These are phyloP conservation scores for Drosophila suboccidentalis DNA, from an alignment of 2,888 invertebrate genomes.

Conservation along the genomic window DNA sequence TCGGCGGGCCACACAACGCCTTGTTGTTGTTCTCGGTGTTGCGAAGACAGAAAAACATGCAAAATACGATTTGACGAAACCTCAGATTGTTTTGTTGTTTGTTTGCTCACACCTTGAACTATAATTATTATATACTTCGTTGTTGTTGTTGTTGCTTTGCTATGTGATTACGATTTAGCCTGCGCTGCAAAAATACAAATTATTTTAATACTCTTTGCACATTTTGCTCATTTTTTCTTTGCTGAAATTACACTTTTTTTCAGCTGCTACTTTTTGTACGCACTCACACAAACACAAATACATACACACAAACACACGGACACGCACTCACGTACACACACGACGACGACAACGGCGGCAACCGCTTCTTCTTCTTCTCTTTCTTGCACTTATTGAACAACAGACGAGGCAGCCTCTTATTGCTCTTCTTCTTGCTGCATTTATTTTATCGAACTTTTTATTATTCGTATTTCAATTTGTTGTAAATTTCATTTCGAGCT, in stretches of 20 bases:
- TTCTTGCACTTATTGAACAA: constrained; percentile 57
- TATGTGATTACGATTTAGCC: constrained; percentile 34
- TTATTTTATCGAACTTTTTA: constrained; percentile 25
- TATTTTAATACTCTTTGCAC: constrained; percentile 27
- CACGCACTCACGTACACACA: constrained; percentile 33
- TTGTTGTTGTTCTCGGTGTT: constrained; percentile 22
- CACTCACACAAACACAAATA: constrained; percentile 30
- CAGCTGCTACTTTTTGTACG: constrained; percentile 52
- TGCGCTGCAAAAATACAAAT: constrained; percentile 53
- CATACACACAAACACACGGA: constrained; percentile 17
- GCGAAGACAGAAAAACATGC: constrained; percentile 54
- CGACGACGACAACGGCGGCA: constrained; percentile 38
- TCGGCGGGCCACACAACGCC: constrained; percentile 38
- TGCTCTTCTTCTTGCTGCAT: constrained; percentile 38
- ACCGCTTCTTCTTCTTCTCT: constrained; percentile 46
- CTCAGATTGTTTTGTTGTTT: constrained; percentile 56
- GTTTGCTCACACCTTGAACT: constrained; percentile 43
- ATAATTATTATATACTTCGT: constrained; percentile 40
- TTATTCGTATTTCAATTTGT: constrained; percentile 63
- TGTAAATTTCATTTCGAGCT: constrained; percentile 56
- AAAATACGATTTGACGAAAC: constrained; percentile 57
- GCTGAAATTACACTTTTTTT: constrained; percentile 45
- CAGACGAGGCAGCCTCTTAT: constrained; percentile 39
- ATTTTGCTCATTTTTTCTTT: constrained; percentile 21
- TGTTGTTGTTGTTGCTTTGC: constrained; percentile 34